phyloP scores from a whole-genome alignment of 1,140 invertebrate genomes.

The Augochlora pura region DNA sequence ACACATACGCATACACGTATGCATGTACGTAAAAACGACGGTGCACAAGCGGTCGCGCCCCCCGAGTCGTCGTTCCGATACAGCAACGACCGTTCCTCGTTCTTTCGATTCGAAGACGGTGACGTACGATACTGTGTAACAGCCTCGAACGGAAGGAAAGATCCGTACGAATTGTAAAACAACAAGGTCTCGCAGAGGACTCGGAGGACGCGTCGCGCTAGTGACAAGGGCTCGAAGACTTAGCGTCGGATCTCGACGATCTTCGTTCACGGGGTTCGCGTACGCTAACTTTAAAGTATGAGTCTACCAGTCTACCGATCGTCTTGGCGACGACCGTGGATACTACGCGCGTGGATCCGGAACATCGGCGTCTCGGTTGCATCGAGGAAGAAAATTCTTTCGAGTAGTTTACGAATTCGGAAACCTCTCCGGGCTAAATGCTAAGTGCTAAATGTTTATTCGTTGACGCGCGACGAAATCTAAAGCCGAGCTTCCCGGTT shows the following conservation, averaged over 20 bases:
- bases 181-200: background rate
- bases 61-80: conserved; percentile 36
- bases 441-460: too few relatives aligned
- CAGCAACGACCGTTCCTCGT: background rate
- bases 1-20: conserved; percentile 49
- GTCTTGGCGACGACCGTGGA: background rate
- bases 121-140: conserved; percentile 17
- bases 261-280: background rate
- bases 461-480: too few relatives aligned
- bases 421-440: too few relatives aligned
- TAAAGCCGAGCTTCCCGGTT: too few relatives aligned
- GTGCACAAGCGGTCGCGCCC: conserved; percentile 52
- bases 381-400: background rate
- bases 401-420: too few relatives aligned
- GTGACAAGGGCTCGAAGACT: conserved; percentile 49
- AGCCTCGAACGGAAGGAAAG: background rate
- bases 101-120: conserved; percentile 2
- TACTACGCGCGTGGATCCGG: background rate
- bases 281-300: background rate
- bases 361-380: background rate
- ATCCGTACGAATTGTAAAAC: background rate
- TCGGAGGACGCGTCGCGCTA: conserved; percentile 58
- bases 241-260: conserved; percentile 43
- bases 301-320: too few relatives aligned
- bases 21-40: conserved; percentile 62